Conservation (phyloP, 2,888 invertebrate species). For the Diloba caeruleocephala region DNA sequence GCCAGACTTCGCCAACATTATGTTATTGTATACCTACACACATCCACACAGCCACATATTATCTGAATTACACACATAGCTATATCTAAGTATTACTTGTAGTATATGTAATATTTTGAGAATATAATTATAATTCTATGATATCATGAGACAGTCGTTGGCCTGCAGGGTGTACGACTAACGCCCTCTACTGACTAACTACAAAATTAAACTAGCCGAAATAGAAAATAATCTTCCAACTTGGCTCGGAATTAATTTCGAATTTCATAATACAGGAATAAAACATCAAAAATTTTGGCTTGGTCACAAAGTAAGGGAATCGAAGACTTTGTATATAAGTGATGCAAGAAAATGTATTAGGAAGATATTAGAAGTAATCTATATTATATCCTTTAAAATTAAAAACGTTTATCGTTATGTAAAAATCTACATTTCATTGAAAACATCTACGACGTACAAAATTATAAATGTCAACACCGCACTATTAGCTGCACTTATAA, state of each 20-base stretch:
- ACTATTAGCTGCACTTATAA: conserved; percentile 68
- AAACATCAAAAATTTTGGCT: conserved; percentile 46
- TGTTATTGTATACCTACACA: conserved; percentile 19
- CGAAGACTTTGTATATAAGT: conserved; percentile 40
- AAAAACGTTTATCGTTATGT: conserved; percentile 52
- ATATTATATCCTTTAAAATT: conserved; percentile 56
- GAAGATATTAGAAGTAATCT: conserved; percentile 56
- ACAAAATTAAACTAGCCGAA: conserved; percentile 59
- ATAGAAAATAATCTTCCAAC: conserved; percentile 62
- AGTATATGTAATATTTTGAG: conserved; percentile 61
- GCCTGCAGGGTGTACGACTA: conserved; percentile 50
- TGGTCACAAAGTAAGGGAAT: conserved; percentile 35
- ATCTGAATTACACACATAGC: conserved; percentile 54
- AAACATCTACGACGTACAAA: conserved; percentile 63
- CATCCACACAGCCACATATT: conserved; percentile 50
- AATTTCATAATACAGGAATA: conserved; percentile 48
- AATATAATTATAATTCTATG: conserved; percentile 63
- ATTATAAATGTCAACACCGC: conserved; percentile 62
- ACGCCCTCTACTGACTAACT: conserved; percentile 48
- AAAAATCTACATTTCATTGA: conserved; percentile 56
- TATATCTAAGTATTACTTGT: conserved; percentile 61
- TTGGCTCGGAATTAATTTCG: conserved; percentile 75
- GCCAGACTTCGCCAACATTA: conserved; percentile 10
- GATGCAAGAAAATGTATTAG: conserved; percentile 37
- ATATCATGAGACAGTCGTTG: conserved; percentile 70